Percentiles rank a stretch among this genome's conserved stretches.
Conservation (phyloP, 2,888 invertebrate genomes). For the Liodrosophila aerea region DNA sequence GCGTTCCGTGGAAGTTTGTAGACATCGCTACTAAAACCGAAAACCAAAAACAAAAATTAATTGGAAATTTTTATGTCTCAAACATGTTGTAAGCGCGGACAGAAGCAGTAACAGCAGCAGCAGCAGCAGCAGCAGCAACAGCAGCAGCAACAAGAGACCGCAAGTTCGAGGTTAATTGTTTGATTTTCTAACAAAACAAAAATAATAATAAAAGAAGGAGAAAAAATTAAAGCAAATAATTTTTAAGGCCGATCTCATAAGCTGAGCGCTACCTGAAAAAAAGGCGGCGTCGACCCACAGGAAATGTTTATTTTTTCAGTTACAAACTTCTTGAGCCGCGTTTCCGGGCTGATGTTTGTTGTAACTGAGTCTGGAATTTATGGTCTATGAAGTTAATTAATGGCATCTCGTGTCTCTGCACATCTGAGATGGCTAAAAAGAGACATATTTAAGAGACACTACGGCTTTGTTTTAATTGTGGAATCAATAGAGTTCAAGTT, state of each 20-base stretch:
- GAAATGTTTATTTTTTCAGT: conserved; percentile 63
- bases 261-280: conserved; percentile 57
- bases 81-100: conserved; percentile 73
- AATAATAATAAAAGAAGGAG: conserved; percentile 23
- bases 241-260: conserved; percentile 65
- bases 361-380: conserved; percentile 19
- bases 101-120: too few species aligned
- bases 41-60: conserved; percentile 66
- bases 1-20: conserved; percentile 65
- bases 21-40: conserved; percentile 52
- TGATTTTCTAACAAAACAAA: conserved; percentile 70
- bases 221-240: conserved; percentile 45
- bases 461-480: too few species aligned
- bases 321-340: conserved; percentile 50
- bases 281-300: conserved; percentile 49
- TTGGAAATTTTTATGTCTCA: conserved; percentile 77
- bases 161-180: conserved; percentile 77
- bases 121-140: conserved; percentile 24
- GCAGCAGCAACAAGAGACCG: conserved; percentile 41
- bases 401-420: too few species aligned
- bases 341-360: conserved; percentile 45
- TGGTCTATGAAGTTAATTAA: too few species aligned
- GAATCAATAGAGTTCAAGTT: too few species aligned
- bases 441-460: too few species aligned
- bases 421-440: too few species aligned